These are phyloP conservation scores for Aulostomus chinensis DNA, from an alignment of 2,797 vertebrate species.

Conservation along the genomic window DNA sequence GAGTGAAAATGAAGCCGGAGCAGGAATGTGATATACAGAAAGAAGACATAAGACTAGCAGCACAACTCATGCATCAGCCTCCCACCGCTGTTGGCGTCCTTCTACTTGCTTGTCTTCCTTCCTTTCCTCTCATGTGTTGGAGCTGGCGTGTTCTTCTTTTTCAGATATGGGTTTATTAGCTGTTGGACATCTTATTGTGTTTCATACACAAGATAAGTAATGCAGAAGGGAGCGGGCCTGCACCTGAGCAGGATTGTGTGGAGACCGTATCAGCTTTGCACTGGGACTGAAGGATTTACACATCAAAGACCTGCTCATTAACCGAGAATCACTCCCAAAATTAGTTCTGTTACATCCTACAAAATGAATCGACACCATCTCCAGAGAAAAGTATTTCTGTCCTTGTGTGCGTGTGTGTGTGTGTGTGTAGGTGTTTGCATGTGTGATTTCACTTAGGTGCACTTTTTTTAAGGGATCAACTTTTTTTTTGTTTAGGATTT, in stretches of 20 bases:
- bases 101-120: background rate
- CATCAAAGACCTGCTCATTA: conserved; percentile 76
- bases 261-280: conserved; percentile 58
- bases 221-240: conserved; percentile 36
- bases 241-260: conserved; percentile 59
- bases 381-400: conserved; percentile 25
- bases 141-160: conserved; percentile 8
- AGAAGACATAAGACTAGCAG: no score
- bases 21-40: conserved; percentile 8
- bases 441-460: background rate
- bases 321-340: conserved; percentile 65
- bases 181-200: conserved; percentile 33
- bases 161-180: conserved; percentile 34
- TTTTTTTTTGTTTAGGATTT: conserved; percentile 46
- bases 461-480: conserved; percentile 35
- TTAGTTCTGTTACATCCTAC: conserved; percentile 64
- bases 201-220: conserved; percentile 53
- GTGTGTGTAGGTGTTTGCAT: background rate
- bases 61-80: background rate
- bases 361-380: conserved; percentile 58
- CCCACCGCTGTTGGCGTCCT: background rate
- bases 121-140: background rate
- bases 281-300: conserved; percentile 68
- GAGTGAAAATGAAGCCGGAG: conserved; percentile 30
- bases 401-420: background rate